Percentiles rank a stretch among this genome's conserved stretches.
Evolutionary conservation across 2,113 vertebrate species (phyloP).

Genomic region (Cyprinodon variegatus): DNA sequence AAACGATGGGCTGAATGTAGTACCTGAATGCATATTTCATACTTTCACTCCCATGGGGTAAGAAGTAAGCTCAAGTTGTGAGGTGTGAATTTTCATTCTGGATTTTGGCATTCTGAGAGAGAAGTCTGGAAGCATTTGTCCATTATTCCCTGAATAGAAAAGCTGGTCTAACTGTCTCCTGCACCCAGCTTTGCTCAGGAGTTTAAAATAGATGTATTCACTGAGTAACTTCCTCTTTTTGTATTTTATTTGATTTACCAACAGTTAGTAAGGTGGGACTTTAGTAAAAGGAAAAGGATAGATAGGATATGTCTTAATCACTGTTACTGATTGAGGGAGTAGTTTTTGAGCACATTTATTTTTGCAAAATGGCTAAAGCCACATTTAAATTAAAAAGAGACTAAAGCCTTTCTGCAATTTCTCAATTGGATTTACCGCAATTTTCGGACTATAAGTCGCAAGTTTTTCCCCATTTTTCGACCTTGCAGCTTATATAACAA

Average conservation of each 20-base stretch:
- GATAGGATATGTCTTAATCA: no score
- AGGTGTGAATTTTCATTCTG: constrained; percentile 22
- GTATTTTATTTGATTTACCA: no score
- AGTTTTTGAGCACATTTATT: no score
- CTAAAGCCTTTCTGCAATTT: no score
- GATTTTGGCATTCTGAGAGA: constrained; percentile 12
- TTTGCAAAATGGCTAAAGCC: no score
- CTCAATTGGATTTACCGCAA: no score
- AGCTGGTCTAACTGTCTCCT: not conserved
- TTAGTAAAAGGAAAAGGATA: no score
- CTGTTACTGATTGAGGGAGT: no score
- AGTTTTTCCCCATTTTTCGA: no score
- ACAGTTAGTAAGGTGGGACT: not conserved
- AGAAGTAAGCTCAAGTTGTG: constrained; percentile 4
- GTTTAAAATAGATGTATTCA: not conserved
- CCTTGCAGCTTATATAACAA: no score
- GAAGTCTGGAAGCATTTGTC: constrained; percentile 2
- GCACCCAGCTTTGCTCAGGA: not conserved
- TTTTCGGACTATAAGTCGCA: no score
- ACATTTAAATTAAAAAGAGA: no score
- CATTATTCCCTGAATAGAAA: not conserved
- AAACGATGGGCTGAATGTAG: constrained; percentile 46
- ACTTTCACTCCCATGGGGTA: constrained; percentile 5
- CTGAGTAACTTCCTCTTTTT: not conserved
- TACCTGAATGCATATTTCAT: constrained; percentile 59